Evolutionary conservation across 2,888 invertebrate genomes (phyloP).

Genomic region (Cheilosia grossa): DNA sequence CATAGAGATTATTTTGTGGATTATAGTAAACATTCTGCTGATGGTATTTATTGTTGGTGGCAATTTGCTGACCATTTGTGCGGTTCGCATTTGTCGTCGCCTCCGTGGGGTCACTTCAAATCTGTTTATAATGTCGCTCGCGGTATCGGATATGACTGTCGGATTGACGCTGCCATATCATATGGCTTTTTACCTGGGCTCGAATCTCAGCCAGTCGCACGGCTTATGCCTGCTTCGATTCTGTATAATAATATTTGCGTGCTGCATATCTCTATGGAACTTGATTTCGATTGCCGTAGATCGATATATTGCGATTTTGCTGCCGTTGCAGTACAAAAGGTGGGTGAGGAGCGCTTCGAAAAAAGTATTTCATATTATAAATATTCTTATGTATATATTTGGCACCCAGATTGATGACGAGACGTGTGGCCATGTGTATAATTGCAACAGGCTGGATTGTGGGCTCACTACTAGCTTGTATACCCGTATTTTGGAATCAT

Average conservation of each 20-base stretch:
- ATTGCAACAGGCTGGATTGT: conserved; percentile 88
- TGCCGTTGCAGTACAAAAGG: conserved; percentile 90
- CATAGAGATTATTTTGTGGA: conserved; percentile 84
- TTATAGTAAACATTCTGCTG: conserved; percentile 87
- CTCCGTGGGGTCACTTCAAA: conserved; percentile 89
- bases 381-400: conserved; percentile 1
- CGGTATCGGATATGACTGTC: conserved; percentile 91
- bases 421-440: conserved; percentile 86
- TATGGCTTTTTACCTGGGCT: conserved; percentile 88
- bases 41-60: conserved; percentile 88
- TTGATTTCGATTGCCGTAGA: conserved; percentile 91
- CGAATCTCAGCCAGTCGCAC: conserved; percentile 86
- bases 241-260: conserved; percentile 89
- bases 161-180: conserved; percentile 91
- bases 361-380: neutral
- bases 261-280: conserved; percentile 91
- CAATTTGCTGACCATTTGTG: conserved; percentile 90
- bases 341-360: conserved; percentile 67
- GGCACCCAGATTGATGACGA: conserved; percentile 86
- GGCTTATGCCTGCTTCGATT: conserved; percentile 89
- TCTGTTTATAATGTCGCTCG: conserved; percentile 91
- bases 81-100: conserved; percentile 88
- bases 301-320: conserved; percentile 91
- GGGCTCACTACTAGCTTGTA: conserved; percentile 87
- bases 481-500: conserved; percentile 91